Evolutionary conservation across 23 tunicate species (phyloP), one percentile per base, ranked within the genome.

Genomic region (Ascidia mentula): DNA sequence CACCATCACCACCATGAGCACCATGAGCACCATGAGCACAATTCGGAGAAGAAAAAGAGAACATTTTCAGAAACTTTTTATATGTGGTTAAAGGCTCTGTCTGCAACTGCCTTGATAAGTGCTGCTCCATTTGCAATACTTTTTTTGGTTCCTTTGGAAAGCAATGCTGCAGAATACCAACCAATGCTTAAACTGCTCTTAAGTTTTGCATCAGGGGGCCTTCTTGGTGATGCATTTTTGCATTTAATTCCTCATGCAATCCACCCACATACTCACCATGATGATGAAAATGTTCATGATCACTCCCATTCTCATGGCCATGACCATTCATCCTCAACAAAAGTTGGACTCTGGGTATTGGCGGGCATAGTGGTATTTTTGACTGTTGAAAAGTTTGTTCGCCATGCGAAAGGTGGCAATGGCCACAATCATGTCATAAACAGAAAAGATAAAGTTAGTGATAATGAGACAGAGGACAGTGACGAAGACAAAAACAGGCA

Each of bases 121-220:
- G 99, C 99, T 31, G 95, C 95, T 5, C 99, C 99, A 60, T 95
- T 89, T 85, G 85, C 81, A 35, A 95, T 95, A 15, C 83, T 95
- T 33, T 89, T 85, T 39, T 81, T 85, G 42, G 99, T 95, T 0
- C 99, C 99, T 18, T 45, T 95, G 36, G 99, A 95, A 72, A 95
- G 91, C 65, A 95, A 95, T 89, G 81, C 99, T 17, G 99, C 71
- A 42, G 82, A 79, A 73, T 89, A 95, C 76, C 94, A 95, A 45
- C 99, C 99, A 24, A 34, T 89, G 71, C 53, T 95, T 33, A 95
- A 95, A 77, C 84, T 95, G 31, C 77, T 95, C 61, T 87, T 95
- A 0, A 89, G 95, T 69, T 95, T 95, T 89, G 99, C 99, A 24
- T 95, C 99, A 17, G 99, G 99, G 71, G 99, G 99, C 20, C 78